These are phyloP conservation scores for Cataglyphis rosenhaueri DNA, from an alignment of 2,888 invertebrate genomes.

Conservation along the genomic window DNA sequence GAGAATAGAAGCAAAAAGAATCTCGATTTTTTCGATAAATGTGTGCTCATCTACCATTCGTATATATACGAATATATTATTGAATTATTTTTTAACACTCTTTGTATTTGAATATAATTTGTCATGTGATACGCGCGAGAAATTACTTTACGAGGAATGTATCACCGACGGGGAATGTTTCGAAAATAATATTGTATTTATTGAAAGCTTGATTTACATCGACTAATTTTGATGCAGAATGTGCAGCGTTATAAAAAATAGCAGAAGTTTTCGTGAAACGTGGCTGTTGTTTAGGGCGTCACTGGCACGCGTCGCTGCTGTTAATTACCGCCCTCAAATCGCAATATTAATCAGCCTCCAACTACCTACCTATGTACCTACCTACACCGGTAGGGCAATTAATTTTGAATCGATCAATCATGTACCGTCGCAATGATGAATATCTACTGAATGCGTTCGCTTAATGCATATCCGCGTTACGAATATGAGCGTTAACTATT, in stretches of 20 bases:
- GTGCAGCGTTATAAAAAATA: background rate
- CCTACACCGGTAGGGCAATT: conserved; percentile 38
- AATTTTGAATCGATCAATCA: conserved; percentile 64
- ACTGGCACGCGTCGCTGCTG: conserved; percentile 51
- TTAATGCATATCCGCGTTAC: conserved; percentile 5
- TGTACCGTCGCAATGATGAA: conserved; percentile 53
- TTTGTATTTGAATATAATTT: background rate
- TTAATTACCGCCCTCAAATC: conserved; percentile 61
- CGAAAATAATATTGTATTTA: conserved; percentile 21
- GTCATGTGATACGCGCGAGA: background rate
- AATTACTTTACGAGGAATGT: background rate
- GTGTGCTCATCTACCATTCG: no score
- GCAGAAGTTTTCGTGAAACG: conserved; percentile 5
- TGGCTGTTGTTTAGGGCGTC: conserved; percentile 29
- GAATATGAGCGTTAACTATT: conserved; percentile 46
- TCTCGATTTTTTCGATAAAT: background rate
- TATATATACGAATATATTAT: background rate
- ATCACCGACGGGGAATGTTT: background rate
- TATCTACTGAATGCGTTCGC: conserved; percentile 39
- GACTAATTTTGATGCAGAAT: conserved; percentile 27
- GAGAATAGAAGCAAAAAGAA: background rate
- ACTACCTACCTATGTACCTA: conserved; percentile 13
- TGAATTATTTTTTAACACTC: background rate
- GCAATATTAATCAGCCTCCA: conserved; percentile 57
- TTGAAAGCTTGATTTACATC: background rate